Evolutionary conservation across 2,888 invertebrate species (phyloP), one percentile per base, ranked within the genome.

Genomic region (Drosophila paracracens): DNA sequence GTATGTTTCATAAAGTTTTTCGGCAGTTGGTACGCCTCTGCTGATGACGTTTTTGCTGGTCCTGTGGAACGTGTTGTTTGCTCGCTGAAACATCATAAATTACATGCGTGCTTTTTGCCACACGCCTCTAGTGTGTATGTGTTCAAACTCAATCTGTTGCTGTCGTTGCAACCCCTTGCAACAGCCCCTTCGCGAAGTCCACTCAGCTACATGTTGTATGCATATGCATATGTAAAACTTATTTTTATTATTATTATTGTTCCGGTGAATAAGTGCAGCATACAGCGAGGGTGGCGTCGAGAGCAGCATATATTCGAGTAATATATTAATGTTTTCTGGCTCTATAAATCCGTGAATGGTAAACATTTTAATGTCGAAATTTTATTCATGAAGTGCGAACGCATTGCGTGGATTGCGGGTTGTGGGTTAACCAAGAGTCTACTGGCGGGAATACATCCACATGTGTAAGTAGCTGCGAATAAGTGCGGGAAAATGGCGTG

Each of bases 1-100:
- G 77, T 74, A 69, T 79, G 89, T 79, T 86, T 70, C 77, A 76
- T 60, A 77, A 83, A 83, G 81, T 70, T 81, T 81, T 81, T 81
- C 74, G 74, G 67, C 81, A 70, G 63, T 60, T 76, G 68, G 40
- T 35, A 58, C 35, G 53, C 61, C 36, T 56, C 33, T 35, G 43
- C 21, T 62, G 60, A 46, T 36, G 80, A 64, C 76, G 70, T 46
- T 72, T 76, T 61, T 76, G 65, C 52, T 70, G 62, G 59, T 74
- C 72, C 68, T 84, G 59, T 65, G 53, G 77, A 84, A 83, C 90
- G 91, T 88, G 90, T 87, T 88, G 89, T 88, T 90, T 90, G 87
- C 81, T 79, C 85, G 79, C 88, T 87, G 88, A 90, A 88, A 90
- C 89, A 89, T 87, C 89, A 90, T 88, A 88, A 88, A 88, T 88